Conservation (phyloP, 2,113 vertebrate genomes). For the Microcebus ravelobensis region DNA sequence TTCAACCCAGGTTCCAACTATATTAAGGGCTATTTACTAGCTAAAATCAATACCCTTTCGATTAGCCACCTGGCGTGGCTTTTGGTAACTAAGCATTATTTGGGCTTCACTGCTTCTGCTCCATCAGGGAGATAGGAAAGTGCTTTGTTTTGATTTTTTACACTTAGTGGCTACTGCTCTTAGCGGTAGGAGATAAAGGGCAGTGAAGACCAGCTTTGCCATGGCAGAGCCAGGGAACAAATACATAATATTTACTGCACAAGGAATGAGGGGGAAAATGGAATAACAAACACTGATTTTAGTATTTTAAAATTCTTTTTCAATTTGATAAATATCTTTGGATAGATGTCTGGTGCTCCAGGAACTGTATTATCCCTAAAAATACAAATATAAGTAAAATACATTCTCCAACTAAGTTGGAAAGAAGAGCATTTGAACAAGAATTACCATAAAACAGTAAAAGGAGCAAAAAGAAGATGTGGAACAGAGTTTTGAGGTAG, state of each 20-base stretch:
- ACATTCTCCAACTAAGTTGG: neutral
- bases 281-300: neutral
- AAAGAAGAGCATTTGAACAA: neutral
- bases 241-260: neutral
- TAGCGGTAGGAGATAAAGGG: conserved; percentile 61
- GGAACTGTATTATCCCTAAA: neutral
- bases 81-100: conserved; percentile 82
- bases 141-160: conserved; percentile 78
- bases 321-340: neutral
- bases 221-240: neutral
- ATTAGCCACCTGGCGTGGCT: conserved; percentile 79
- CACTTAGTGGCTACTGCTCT: conserved; percentile 67
- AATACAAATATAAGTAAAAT: conserved; percentile 25
- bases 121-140: conserved; percentile 71
- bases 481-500: neutral
- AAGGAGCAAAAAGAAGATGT: neutral
- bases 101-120: conserved; percentile 71
- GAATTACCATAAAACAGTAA: neutral
- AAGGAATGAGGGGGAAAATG: neutral
- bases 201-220: neutral
- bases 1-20: conserved; percentile 73
- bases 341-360: neutral
- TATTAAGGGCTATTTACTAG: conserved; percentile 81
- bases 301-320: neutral
- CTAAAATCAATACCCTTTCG: conserved; percentile 80